phyloP scores from a whole-genome alignment of 37 sponge, comb jelly and placozoan species.

The Tethya wilhelma region DNA sequence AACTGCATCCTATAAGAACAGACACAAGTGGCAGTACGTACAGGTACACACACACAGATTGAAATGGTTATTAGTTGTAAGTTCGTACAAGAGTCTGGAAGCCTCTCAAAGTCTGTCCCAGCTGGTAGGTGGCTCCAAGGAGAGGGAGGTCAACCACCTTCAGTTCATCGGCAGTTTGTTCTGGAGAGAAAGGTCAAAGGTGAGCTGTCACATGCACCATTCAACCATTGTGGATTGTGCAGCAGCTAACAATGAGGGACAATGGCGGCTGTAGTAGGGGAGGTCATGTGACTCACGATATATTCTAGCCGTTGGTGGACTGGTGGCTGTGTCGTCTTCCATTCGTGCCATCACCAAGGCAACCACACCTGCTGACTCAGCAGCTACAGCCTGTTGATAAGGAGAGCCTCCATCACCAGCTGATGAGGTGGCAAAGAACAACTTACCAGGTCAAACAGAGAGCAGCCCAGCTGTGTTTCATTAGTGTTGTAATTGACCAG shows the following conservation, averaged over 20 bases:
- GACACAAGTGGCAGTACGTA: neutral
- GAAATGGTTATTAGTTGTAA: neutral
- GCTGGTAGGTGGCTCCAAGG: slow-evolving; percentile 48
- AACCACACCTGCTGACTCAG: slow-evolving; percentile 31
- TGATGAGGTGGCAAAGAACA: neutral
- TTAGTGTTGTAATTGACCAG: slow-evolving; percentile 26
- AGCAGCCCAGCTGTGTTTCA: neutral
- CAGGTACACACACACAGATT: neutral
- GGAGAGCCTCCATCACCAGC: neutral
- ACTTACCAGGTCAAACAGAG: slow-evolving; percentile 36
- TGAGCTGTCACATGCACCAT: neutral
- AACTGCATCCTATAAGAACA: neutral
- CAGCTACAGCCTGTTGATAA: slow-evolving; percentile 20
- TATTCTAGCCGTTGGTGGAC: slow-evolving; percentile 52
- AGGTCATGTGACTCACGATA: slow-evolving; percentile 36
- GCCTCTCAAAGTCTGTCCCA: slow-evolving; percentile 43
- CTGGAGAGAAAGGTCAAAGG: no score
- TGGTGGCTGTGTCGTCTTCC: slow-evolving; percentile 9
- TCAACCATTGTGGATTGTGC: neutral
- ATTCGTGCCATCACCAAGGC: slow-evolving; percentile 56
- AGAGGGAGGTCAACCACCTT: slow-evolving; percentile 37
- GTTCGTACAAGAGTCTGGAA: neutral
- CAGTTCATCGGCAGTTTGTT: slow-evolving; percentile 2
- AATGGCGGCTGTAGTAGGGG: neutral
- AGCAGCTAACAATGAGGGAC: no score